Percentiles rank a stretch among this genome's conserved stretches.
These are phyloP conservation scores for Brachionichthys hirsutus DNA, from an alignment of 2,113 vertebrate genomes.

Conservation along the genomic window DNA sequence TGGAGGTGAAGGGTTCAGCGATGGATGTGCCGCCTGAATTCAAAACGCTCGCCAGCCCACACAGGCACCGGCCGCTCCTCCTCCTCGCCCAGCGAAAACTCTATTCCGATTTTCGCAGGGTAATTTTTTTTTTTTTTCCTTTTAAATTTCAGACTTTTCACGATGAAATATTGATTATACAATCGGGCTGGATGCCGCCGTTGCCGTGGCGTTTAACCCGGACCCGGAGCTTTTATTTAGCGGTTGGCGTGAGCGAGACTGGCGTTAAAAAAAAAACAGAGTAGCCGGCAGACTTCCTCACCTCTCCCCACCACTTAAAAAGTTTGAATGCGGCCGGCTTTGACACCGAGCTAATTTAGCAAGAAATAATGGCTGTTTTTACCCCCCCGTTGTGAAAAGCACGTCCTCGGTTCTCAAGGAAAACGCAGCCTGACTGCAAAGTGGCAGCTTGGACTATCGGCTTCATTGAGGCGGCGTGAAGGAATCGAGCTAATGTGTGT, in stretches of 20 bases:
- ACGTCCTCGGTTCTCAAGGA: accelerated
- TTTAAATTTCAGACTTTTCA: conserved; percentile 38
- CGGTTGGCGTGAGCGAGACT: conserved; percentile 16
- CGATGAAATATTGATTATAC: conserved; percentile 59
- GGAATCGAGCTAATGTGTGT: too few species aligned
- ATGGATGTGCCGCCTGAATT: conserved; percentile 56
- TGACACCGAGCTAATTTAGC: conserved; percentile 6
- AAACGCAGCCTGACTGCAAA: not conserved
- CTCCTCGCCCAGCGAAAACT: conserved; percentile 2
- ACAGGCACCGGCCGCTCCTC: conserved; percentile 34
- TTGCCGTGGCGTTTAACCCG: conserved; percentile 60
- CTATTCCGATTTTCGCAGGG: not conserved
- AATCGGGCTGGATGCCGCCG: conserved; percentile 49
- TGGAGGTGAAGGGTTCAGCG: conserved; percentile 64
- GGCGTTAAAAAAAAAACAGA: conserved; percentile 31
- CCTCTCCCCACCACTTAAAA: conserved; percentile 5
- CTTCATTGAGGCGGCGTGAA: too few species aligned
- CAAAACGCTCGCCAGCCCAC: conserved; percentile 59
- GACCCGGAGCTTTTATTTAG: conserved; percentile 33
- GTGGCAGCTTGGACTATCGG: not conserved
- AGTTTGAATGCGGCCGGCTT: conserved; percentile 11
- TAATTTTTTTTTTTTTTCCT: conserved; percentile 1
- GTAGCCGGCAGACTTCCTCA: conserved; percentile 19
- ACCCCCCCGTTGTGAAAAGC: not conserved
- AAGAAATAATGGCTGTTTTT: conserved; percentile 13